Conservation (phyloP, 2,888 invertebrate species). For the Hedya salicella region DNA sequence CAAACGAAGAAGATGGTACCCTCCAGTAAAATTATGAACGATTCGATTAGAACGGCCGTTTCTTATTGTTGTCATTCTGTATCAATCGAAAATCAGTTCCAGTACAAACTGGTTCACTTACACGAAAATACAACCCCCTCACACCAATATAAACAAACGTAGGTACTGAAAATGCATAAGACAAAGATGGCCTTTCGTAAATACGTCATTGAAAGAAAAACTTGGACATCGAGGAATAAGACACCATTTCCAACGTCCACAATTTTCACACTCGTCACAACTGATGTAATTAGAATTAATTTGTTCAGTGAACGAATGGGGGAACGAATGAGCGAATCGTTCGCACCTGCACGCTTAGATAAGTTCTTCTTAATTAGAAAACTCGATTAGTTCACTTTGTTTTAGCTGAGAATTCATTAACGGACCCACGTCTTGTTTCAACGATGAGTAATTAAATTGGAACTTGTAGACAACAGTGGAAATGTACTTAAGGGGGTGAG, state of each 20-base stretch:
- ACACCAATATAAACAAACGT: neutral
- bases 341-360: slow-evolving; percentile 41
- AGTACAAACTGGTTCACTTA: no score
- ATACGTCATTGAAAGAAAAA: neutral
- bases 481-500: neutral
- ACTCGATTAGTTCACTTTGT: slow-evolving; percentile 39
- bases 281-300: slow-evolving; percentile 37
- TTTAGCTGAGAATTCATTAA: slow-evolving; percentile 30
- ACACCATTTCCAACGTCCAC: neutral
- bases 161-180: no score
- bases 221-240: neutral
- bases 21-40: no score
- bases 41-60: no score
- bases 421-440: slow-evolving; percentile 12
- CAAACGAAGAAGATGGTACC: no score
- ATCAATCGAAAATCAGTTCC: no score
- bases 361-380: slow-evolving; percentile 41
- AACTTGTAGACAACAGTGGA: slow-evolving; percentile 1
- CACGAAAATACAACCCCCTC: neutral
- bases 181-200: neutral
- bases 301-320: slow-evolving; percentile 23
- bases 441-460: neutral
- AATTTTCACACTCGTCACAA: slow-evolving; percentile 20
- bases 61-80: no score
- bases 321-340: slow-evolving; percentile 36